Evolutionary conservation across 2,888 invertebrate genomes (phyloP), one percentile per base, ranked within the genome.

Genomic region (Troides aeacus): DNA sequence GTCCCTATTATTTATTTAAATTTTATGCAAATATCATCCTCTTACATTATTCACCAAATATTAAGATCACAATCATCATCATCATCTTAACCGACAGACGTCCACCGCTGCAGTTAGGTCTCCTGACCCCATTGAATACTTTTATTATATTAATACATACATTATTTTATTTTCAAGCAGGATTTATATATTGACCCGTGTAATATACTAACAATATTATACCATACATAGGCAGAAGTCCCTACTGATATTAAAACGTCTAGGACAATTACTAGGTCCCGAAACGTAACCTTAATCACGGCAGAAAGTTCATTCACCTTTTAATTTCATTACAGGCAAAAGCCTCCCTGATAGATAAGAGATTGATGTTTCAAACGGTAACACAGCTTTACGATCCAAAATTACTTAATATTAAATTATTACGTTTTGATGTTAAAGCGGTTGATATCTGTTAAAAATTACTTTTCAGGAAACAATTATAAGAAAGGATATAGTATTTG

Each of bases 291-390:
- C n/a, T 62, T 69, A 69, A 69, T 66, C 62, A 62, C 1, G 18
- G 65, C 63, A 12, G 39, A 58, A 65, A 66, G 62, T 69, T 62
- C 62, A 58, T 66, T 69, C 62, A 57, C 58, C 62, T 69, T 69
- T 69, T 69, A 65, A 69, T 69, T 65, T 69, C 62, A 69, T 69
- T 69, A 66, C 50, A 39, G 46, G 50, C 62, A 23, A 66, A 62
- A 36, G 57, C 69, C 62, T 62, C 64, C 64, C 23, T 61, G 56
- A 24, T 69, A 67, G 64, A 69, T 69, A 69, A 64, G 56, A 61
- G 42, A 62, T 30, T 53, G 60, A 61, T 56, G 42, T 69, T 69
- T 57, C 39, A 56, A 56, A 8, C 56, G 57, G 15, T 56, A 64
- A 42, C 60, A 42, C 60, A 56, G 24, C 57, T 62, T 30, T 30